Conservation (phyloP, 2,797 vertebrate genomes). For the Tauraco hartlaubi region DNA sequence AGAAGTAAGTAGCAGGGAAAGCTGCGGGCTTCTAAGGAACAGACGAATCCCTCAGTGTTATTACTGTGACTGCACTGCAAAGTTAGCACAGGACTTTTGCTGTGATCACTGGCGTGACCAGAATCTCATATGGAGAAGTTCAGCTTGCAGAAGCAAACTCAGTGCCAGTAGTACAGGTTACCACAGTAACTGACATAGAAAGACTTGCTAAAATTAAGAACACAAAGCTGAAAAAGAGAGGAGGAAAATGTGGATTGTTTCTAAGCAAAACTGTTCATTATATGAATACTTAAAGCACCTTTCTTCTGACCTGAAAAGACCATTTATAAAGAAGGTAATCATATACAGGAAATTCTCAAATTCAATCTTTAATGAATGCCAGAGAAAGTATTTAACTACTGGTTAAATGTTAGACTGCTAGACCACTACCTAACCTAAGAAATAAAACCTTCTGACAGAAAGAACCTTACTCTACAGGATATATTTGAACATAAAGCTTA, state of each 20-base stretch:
- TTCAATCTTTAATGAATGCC: neutral
- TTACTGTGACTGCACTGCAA: neutral
- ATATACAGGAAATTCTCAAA: neutral
- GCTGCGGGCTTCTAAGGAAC: neutral
- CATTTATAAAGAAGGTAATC: neutral
- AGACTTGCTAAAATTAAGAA: constrained; percentile 18
- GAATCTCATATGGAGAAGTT: neutral
- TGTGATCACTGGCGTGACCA: neutral
- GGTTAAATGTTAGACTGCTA: neutral
- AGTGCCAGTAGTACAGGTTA: neutral
- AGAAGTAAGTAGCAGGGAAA: neutral
- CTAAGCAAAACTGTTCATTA: neutral
- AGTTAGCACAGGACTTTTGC: neutral
- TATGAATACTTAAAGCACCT: neutral
- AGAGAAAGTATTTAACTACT: neutral
- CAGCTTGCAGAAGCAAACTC: neutral
- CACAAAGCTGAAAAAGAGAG: neutral
- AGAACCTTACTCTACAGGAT: constrained; percentile 14
- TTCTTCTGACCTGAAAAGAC: neutral
- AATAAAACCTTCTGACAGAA: constrained; percentile 10
- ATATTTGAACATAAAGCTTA: constrained; percentile 23
- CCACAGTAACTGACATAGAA: constrained; percentile 20
- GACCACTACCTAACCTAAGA: neutral
- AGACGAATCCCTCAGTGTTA: neutral
- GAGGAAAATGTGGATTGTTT: neutral